Evolutionary conservation across 2,888 invertebrate genomes (phyloP).

Genomic region (Eulithis prunata): DNA sequence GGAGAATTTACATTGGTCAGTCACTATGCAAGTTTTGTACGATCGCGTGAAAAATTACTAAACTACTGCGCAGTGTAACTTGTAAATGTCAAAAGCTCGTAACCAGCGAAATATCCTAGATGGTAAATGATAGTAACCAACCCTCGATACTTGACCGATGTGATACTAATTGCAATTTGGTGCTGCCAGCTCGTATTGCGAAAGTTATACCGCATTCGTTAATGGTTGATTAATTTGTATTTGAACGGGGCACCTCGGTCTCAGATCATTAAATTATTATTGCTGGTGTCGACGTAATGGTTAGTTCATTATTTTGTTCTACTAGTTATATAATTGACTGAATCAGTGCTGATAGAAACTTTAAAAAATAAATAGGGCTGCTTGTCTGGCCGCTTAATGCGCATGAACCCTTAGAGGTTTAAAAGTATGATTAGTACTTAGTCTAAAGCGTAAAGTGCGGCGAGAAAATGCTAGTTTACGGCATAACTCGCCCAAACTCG

Average conservation of each 20-base stretch:
- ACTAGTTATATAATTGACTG: too few relatives aligned
- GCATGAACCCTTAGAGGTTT: too few relatives aligned
- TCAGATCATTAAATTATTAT: slow-evolving; percentile 1
- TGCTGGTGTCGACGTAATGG: too few relatives aligned
- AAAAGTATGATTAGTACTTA: neutral
- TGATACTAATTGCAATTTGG: slow-evolving; percentile 42
- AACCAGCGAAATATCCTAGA: neutral
- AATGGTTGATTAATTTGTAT: slow-evolving; percentile 24
- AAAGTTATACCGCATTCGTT: slow-evolving; percentile 42
- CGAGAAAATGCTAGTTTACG: slow-evolving; percentile 10
- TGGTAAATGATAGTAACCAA: neutral
- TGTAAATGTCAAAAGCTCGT: too few relatives aligned
- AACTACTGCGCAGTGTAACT: too few relatives aligned
- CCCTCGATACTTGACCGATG: slow-evolving; percentile 30
- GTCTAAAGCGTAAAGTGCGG: neutral
- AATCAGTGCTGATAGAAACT: too few relatives aligned
- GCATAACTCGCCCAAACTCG: slow-evolving; percentile 24
- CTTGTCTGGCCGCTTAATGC: too few relatives aligned
- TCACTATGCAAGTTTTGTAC: too few relatives aligned
- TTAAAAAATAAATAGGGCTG: too few relatives aligned
- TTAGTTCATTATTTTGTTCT: too few relatives aligned
- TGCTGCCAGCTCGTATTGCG: slow-evolving; percentile 36
- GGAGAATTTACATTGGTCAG: too few relatives aligned
- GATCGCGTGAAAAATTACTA: too few relatives aligned
- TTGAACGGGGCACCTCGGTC: slow-evolving; percentile 4